A percentile compares a stretch with the other conserved stretches of the same genome.
These are phyloP conservation scores for Stenotaenia linearis DNA, from an alignment of 2,888 invertebrate genomes.

Conservation along the genomic window DNA sequence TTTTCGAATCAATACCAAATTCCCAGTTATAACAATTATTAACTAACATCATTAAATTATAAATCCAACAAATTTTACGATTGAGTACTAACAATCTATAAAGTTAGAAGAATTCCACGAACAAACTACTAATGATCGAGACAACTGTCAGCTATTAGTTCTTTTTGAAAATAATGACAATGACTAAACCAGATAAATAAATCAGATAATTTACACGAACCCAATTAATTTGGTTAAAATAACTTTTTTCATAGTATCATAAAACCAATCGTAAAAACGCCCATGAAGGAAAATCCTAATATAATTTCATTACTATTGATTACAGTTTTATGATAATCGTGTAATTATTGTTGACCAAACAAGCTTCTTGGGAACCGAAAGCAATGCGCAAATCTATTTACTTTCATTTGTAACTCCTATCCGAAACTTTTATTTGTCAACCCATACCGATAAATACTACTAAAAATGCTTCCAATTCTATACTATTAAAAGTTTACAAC, in stretches of 20 bases:
- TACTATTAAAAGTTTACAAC: background rate
- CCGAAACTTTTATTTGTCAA: background rate
- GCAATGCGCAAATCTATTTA: background rate
- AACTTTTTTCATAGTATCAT: background rate
- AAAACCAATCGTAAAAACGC: background rate
- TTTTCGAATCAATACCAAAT: background rate
- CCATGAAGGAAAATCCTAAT: background rate
- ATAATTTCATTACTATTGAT: background rate
- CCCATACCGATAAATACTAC: background rate
- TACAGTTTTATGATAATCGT: background rate
- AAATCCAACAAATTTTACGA: background rate
- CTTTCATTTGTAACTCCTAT: background rate
- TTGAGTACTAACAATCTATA: too few species aligned
- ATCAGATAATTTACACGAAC: too few species aligned
- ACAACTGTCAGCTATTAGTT: too few species aligned
- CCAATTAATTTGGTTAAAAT: too few species aligned
- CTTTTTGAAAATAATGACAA: too few species aligned
- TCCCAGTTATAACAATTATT: background rate
- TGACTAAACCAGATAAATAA: too few species aligned
- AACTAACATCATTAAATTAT: background rate
- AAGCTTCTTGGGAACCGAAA: background rate
- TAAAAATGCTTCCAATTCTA: background rate
- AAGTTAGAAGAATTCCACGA: too few species aligned
- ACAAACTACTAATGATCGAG: too few species aligned
- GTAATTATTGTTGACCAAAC: background rate